A percentile compares a stretch with the other conserved stretches of the same genome.
Evolutionary conservation across 2,113 vertebrate genomes (phyloP).

Genomic region (Ceyx margarethae): DNA sequence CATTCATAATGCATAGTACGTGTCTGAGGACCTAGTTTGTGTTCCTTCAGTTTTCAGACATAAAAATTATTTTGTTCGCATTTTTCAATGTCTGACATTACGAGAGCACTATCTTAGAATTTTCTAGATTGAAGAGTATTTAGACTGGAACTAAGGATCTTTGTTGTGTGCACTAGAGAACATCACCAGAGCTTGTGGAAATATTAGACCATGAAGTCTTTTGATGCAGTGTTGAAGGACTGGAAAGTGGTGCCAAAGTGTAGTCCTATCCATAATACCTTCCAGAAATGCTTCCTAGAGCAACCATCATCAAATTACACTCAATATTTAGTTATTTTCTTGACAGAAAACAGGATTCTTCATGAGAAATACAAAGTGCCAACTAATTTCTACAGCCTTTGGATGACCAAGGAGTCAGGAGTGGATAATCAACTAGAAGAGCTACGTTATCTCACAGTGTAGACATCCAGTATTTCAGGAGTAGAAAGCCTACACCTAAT

Average conservation of each 20-base stretch:
- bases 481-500: background rate
- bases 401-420: background rate
- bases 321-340: background rate
- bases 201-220: background rate
- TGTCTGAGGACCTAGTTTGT: background rate
- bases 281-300: background rate
- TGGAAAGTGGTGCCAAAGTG: background rate
- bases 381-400: background rate
- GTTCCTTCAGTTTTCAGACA: background rate
- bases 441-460: background rate
- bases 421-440: background rate
- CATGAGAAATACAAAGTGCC: background rate
- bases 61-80: background rate
- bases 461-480: background rate
- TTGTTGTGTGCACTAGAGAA: background rate
- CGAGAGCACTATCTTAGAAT: background rate
- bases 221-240: background rate
- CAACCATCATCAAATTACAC: background rate
- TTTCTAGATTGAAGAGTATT: background rate
- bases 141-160: background rate
- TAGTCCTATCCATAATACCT: background rate
- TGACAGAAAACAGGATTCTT: background rate
- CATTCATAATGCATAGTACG: background rate
- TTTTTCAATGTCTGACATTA: background rate
- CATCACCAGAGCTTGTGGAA: background rate